Evolutionary conservation across 2,797 vertebrate species (phyloP).

Genomic region (Sylvia borin): DNA sequence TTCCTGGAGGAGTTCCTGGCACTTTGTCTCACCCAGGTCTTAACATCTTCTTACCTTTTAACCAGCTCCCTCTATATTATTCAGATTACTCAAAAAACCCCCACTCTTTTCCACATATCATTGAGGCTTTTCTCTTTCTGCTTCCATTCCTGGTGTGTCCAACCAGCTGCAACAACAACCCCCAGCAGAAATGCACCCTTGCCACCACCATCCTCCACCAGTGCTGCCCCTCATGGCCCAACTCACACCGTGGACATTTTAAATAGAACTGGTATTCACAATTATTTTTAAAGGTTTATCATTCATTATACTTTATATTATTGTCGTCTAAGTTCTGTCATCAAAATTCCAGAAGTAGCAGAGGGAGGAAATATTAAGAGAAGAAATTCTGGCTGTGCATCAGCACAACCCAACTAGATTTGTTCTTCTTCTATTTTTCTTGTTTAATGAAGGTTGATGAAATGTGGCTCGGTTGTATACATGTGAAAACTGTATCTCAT

Average conservation of each 20-base stretch:
- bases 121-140: neutral
- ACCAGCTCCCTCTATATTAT: neutral
- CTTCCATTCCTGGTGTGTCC: neutral
- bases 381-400: neutral
- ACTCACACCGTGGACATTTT: neutral
- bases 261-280: neutral
- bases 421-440: neutral
- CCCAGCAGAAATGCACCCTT: neutral
- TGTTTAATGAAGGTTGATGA: neutral
- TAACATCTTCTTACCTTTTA: neutral
- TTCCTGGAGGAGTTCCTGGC: neutral
- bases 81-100: neutral
- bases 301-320: neutral
- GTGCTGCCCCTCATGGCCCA: accelerated
- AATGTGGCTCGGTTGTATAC: neutral
- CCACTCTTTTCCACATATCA: neutral
- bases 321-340: neutral
- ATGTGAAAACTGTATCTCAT: conserved; percentile 11
- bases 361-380: neutral
- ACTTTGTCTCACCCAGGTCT: neutral
- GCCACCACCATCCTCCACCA: too few relatives aligned
- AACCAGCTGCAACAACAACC: neutral
- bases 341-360: neutral
- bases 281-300: neutral
- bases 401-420: neutral